Evolutionary conservation across 2,888 invertebrate species (phyloP).

Genomic region (Suillia variegata): DNA sequence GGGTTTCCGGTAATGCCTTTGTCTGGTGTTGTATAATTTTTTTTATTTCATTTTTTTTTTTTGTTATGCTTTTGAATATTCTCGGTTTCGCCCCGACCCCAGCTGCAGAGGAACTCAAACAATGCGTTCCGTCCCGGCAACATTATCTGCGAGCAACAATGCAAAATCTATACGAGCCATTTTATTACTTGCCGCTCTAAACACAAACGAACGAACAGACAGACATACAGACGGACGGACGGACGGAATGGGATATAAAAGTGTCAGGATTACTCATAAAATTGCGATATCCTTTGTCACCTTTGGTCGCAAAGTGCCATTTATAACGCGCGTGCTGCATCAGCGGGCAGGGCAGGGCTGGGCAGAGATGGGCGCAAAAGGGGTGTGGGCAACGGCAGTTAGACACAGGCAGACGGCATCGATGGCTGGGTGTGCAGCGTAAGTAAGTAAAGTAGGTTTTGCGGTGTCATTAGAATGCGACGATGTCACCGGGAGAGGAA

Average conservation of each 20-base stretch:
- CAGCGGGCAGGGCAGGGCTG: too few relatives aligned
- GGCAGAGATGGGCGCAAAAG: background rate
- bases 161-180: slow-evolving; percentile 2
- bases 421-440: background rate
- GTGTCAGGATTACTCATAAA: slow-evolving; percentile 50
- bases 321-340: slow-evolving; percentile 37
- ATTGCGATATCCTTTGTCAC: slow-evolving; percentile 56
- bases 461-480: background rate
- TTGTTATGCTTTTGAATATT: background rate
- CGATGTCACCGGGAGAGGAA: too few relatives aligned
- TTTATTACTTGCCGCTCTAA: background rate
- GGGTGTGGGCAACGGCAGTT: too few relatives aligned
- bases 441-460: background rate
- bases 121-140: background rate
- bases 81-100: too few relatives aligned
- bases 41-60: slow-evolving; percentile 46
- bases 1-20: slow-evolving; percentile 43
- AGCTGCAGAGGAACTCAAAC: background rate
- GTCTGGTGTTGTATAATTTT: slow-evolving; percentile 50
- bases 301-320: slow-evolving; percentile 41
- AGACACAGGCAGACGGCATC: background rate
- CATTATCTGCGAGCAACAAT: slow-evolving; percentile 2
- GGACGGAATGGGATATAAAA: slow-evolving; percentile 24
- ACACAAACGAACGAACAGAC: too few relatives aligned
- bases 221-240: too few relatives aligned